These are phyloP conservation scores for Sebastes taczanowskii DNA, from an alignment of 2,797 vertebrate genomes.

Conservation along the genomic window DNA sequence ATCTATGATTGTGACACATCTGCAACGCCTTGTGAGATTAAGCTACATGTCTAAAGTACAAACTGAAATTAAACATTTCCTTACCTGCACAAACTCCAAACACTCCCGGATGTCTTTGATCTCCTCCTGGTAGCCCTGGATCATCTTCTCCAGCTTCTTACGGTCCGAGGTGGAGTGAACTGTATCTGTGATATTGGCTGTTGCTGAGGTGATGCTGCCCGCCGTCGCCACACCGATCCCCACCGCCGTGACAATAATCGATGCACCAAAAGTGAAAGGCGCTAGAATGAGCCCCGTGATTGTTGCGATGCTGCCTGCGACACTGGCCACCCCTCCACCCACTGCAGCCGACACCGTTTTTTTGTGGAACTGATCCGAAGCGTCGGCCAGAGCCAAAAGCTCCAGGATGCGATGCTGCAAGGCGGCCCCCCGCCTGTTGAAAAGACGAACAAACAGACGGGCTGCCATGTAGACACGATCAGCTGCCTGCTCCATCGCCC, in stretches of 20 bases:
- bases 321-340: constrained; percentile 77
- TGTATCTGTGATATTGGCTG: constrained; percentile 75
- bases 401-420: constrained; percentile 74
- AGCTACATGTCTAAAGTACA: not conserved
- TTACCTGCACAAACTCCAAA: constrained; percentile 73
- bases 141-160: constrained; percentile 77
- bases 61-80: not conserved
- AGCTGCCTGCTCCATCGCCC: constrained; percentile 72
- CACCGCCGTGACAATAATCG: constrained; percentile 76
- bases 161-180: constrained; percentile 75
- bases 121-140: constrained; percentile 74
- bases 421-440: constrained; percentile 75
- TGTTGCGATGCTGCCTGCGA: constrained; percentile 73
- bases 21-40: not conserved
- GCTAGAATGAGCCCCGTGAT: constrained; percentile 75
- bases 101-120: constrained; percentile 69
- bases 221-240: constrained; percentile 74
- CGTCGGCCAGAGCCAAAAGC: constrained; percentile 66
- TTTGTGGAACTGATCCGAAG: constrained; percentile 74
- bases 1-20: not conserved
- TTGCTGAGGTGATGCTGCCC: constrained; percentile 76
- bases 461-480: constrained; percentile 78
- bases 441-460: constrained; percentile 73
- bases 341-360: constrained; percentile 63
- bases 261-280: constrained; percentile 76